Conservation (phyloP, 2,797 vertebrate genomes). For the Pseudochirops corinnae region DNA sequence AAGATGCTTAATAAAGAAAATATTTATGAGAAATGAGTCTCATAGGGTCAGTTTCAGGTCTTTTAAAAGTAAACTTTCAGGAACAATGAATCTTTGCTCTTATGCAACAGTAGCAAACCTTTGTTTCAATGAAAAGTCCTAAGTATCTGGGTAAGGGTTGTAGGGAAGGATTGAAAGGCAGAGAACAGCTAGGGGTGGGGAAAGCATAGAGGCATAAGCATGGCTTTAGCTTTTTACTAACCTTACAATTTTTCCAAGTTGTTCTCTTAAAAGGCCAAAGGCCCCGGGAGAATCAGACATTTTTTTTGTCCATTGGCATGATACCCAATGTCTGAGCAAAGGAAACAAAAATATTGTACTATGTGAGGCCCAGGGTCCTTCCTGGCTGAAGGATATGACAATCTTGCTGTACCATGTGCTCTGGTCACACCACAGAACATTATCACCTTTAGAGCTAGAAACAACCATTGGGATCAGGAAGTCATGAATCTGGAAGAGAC, state of each 20-base stretch:
- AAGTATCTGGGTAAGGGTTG: neutral
- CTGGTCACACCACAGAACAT: neutral
- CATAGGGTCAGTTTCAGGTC: neutral
- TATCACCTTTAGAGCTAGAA: neutral
- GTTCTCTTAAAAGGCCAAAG: neutral
- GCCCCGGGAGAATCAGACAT: neutral
- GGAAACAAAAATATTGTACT: neutral
- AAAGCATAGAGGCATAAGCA: neutral
- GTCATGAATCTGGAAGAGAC: neutral
- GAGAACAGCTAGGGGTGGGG: neutral
- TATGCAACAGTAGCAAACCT: neutral
- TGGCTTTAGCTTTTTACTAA: neutral
- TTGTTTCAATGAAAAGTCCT: neutral
- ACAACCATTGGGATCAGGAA: neutral
- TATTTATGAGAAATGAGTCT: neutral
- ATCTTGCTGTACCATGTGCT: neutral
- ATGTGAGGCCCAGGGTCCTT: neutral
- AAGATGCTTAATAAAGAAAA: neutral
- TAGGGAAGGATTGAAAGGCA: neutral
- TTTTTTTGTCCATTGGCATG: neutral
- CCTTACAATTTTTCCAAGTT: neutral
- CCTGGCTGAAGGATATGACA: neutral
- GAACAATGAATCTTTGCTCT: neutral
- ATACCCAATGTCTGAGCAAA: neutral
- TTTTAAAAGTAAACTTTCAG: neutral